Base-by-base conservation (phyloP, 2,797 vertebrate genomes). In the Setipinna tenuifilis region DNA sequence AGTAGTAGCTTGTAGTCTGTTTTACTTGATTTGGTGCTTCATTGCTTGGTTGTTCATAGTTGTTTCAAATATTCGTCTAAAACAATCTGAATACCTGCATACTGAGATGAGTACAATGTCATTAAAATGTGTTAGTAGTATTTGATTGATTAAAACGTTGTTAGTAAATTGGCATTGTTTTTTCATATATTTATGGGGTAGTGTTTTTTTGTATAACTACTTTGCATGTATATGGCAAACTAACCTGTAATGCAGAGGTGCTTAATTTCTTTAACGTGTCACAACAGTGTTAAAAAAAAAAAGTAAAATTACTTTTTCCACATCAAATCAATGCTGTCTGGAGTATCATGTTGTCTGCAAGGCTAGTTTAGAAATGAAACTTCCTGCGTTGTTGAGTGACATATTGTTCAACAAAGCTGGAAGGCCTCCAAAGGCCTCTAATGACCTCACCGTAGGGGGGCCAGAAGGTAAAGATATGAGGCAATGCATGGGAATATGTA, bases 341-440 rank as follows among this genome's bases (percentile, higher is more conserved):
- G 6, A 78, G 35, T 78, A 44, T 31, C 7, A n/a, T 78, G 71
- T 41, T 54, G 82, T 86, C 71, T 58, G n/a, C 81, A 61, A 68
- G 48, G 62, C 16, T 83, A 19, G 6, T 61, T 62, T 83, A 31
- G 14, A 65, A 46, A 68, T 23, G 41, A 68, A 23, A 68, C 83
- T 46, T 44, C 41, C 59, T 62, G 23, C 23, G 12, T 44, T 65
- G n/a, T 54, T 25, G 83, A 48, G 44, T 19, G 48, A n/a, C 84
- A 59, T 46, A 2, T 84, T n/a, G 21, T 88, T 86, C 75, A 61
- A 41, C 82, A 61, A 61, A 41, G 88, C 81, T 92, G 90, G 91
- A 87, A 0, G 78, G 59, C 23, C n/a, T 91, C 89, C 90, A 84
- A 89, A 86, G 35, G 31, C 71, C 35, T 41, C 71, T 78, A 2